phyloP scores from a whole-genome alignment of 2,797 vertebrate species.

The Acanthurus leucopareius region DNA sequence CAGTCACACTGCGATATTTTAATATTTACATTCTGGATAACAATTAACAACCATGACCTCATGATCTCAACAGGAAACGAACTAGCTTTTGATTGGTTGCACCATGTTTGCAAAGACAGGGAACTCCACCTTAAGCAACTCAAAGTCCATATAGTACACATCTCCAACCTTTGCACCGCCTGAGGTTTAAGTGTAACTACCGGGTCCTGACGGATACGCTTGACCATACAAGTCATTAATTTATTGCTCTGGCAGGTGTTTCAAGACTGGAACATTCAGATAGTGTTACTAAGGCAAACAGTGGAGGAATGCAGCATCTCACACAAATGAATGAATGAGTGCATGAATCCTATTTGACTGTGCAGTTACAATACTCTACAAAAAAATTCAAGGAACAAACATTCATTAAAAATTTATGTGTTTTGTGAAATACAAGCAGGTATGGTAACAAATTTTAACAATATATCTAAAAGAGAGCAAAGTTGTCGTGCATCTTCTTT shows the following conservation, averaged over 20 bases:
- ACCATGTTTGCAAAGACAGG: conserved; percentile 45
- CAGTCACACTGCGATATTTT: conserved; percentile 8
- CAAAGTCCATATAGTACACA: conserved; percentile 11
- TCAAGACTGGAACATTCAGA: too few relatives aligned
- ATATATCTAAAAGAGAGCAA: neutral
- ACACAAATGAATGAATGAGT: neutral
- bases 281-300: neutral
- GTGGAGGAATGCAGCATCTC: neutral
- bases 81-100: neutral
- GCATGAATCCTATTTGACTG: neutral
- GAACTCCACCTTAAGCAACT: conserved; percentile 9
- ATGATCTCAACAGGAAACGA: neutral
- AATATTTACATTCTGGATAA: conserved; percentile 58
- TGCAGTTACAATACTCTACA: neutral
- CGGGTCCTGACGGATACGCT: neutral
- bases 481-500: neutral
- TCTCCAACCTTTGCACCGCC: neutral
- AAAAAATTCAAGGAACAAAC: neutral
- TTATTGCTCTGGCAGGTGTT: too few relatives aligned
- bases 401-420: neutral
- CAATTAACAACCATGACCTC: neutral
- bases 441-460: neutral
- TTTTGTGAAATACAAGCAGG: conserved; percentile 4
- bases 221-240: neutral
- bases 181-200: conserved; percentile 1